A percentile compares a stretch with the other conserved stretches of the same genome.
These are phyloP conservation scores for Dinomys branickii DNA, from an alignment of 2,113 vertebrate species.

Conservation along the genomic window DNA sequence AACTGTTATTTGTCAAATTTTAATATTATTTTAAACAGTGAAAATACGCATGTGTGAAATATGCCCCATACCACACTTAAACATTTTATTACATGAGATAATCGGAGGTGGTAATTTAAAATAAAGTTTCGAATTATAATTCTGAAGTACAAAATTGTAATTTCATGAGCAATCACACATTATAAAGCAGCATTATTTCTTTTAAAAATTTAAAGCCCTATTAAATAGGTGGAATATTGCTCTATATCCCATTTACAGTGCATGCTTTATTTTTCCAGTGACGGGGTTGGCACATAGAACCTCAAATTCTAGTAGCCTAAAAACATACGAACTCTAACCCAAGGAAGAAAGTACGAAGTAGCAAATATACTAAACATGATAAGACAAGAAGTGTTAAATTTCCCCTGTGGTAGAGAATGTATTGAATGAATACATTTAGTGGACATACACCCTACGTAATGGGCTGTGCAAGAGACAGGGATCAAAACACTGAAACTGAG, in stretches of 20 bases:
- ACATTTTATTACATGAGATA: neutral
- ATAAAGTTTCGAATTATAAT: neutral
- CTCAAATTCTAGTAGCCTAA: neutral
- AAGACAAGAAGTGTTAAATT: neutral
- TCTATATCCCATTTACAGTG: neutral
- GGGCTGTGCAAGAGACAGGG: neutral
- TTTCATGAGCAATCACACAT: neutral
- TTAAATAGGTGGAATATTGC: neutral
- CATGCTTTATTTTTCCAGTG: neutral
- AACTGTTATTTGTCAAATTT: neutral
- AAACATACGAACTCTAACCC: neutral
- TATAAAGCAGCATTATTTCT: neutral
- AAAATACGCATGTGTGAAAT: neutral
- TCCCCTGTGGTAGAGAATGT: neutral
- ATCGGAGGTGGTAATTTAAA: neutral
- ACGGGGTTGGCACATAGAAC: neutral
- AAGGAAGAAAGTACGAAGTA: neutral
- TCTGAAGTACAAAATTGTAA: neutral
- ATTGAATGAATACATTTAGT: neutral
- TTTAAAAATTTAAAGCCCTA: neutral
- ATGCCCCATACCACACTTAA: neutral
- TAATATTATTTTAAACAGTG: neutral
- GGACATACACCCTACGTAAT: neutral
- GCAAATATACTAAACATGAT: neutral
- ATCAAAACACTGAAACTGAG: neutral